Conservation (phyloP, 2,797 vertebrate genomes). For the Cyprinella venusta region DNA sequence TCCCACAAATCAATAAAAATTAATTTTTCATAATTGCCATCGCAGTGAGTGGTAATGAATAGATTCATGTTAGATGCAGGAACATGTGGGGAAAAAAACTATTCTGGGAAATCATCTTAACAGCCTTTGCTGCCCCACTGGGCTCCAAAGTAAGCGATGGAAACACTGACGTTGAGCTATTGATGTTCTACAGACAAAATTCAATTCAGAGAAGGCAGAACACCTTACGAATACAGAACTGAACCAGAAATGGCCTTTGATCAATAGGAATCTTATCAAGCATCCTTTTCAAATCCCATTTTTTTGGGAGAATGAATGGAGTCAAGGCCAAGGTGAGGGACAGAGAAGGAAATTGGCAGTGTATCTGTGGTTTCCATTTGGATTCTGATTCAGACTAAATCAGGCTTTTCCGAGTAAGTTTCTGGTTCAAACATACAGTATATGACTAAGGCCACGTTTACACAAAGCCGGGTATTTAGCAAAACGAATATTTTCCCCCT, state of each 20-base stretch:
- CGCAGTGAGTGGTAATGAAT: slow-evolving; percentile 29
- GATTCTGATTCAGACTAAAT: background rate
- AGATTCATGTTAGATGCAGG: slow-evolving; percentile 26
- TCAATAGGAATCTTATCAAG: slow-evolving; percentile 48
- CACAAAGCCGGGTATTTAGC: too few species aligned
- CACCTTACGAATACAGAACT: slow-evolving; percentile 32
- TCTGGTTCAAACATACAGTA: background rate
- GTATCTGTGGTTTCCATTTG: background rate
- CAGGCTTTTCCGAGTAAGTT: background rate
- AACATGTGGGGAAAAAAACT: background rate
- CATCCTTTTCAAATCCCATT: slow-evolving; percentile 13
- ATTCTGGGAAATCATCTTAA: slow-evolving; percentile 30
- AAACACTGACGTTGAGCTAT: slow-evolving; percentile 25
- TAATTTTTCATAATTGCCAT: slow-evolving; percentile 28
- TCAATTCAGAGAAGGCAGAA: slow-evolving; percentile 28
- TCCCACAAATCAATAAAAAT: slow-evolving; percentile 26
- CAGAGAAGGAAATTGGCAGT: background rate
- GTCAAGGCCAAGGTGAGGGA: slow-evolving; percentile 18
- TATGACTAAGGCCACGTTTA: too few species aligned
- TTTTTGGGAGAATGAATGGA: slow-evolving; percentile 6
- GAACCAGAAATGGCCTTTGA: slow-evolving; percentile 32
- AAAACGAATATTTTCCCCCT: too few species aligned
- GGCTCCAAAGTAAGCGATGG: slow-evolving; percentile 28
- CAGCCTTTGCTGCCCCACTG: slow-evolving; percentile 7
- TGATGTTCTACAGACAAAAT: slow-evolving; percentile 40